These are phyloP conservation scores for Craterocephalus amniculus DNA, from an alignment of 2,797 vertebrate species.

Conservation along the genomic window DNA sequence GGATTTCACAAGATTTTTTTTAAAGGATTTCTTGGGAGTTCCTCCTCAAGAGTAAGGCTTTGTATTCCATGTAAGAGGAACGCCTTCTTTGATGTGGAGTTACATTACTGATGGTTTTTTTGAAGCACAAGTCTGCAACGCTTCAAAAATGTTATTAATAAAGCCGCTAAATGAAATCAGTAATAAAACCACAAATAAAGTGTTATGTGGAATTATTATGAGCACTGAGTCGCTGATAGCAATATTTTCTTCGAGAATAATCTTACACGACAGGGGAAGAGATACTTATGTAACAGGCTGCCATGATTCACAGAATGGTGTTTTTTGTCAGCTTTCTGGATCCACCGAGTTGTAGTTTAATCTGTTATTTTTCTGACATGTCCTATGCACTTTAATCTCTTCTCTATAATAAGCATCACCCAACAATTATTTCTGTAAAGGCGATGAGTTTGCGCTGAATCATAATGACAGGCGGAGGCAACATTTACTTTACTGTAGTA, in stretches of 20 bases:
- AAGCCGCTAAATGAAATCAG: slow-evolving; percentile 32
- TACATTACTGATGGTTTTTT: slow-evolving; percentile 23
- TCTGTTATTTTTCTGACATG: background rate
- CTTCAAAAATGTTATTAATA: slow-evolving; percentile 23
- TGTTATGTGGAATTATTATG: slow-evolving; percentile 18
- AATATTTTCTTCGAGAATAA: slow-evolving; percentile 3
- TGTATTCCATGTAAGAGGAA: slow-evolving; percentile 22
- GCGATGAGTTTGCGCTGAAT: background rate
- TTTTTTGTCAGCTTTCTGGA: slow-evolving; percentile 5
- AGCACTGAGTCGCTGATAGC: background rate
- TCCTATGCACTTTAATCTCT: slow-evolving; percentile 14
- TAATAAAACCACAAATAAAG: slow-evolving; percentile 43
- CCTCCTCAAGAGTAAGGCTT: slow-evolving; percentile 22
- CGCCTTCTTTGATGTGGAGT: background rate
- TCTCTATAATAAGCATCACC: background rate
- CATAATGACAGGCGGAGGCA: background rate
- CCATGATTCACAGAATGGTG: slow-evolving; percentile 16
- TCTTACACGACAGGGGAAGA: background rate
- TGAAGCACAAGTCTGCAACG: slow-evolving; percentile 42
- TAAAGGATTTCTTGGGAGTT: slow-evolving; percentile 11
- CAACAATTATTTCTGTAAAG: background rate
- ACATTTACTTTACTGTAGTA: background rate
- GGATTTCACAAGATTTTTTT: slow-evolving; percentile 12
- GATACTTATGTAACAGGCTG: background rate
- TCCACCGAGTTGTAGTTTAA: slow-evolving; percentile 15